phyloP scores from a whole-genome alignment of 1,140 invertebrate species.

The Drosophila orena region DNA sequence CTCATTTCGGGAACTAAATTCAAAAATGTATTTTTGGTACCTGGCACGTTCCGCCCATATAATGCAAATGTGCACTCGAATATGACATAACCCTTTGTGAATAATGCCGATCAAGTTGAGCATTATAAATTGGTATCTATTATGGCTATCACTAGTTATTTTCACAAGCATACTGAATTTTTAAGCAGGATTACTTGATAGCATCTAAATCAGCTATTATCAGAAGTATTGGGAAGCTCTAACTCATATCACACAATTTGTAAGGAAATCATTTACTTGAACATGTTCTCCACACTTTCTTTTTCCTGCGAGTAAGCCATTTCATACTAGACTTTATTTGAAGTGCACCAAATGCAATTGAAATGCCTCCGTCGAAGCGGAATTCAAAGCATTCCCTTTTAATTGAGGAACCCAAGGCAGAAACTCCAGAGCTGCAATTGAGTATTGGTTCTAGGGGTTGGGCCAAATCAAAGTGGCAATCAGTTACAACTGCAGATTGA shows the following conservation, averaged over 20 bases:
- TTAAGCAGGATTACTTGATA: too few species aligned
- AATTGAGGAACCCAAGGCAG: slow-evolving; percentile 39
- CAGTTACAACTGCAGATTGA: slow-evolving; percentile 72
- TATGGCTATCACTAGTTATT: background rate
- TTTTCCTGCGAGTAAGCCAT: background rate
- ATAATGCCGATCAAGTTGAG: background rate
- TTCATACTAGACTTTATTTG: background rate
- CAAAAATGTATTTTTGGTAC: slow-evolving; percentile 25
- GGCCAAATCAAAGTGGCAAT: slow-evolving; percentile 55
- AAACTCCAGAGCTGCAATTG: slow-evolving; percentile 4
- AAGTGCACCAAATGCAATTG: slow-evolving; percentile 37
- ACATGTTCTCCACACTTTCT: too few species aligned
- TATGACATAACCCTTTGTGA: slow-evolving; percentile 11
- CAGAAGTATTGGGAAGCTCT: too few species aligned
- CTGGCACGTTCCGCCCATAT: slow-evolving; percentile 45
- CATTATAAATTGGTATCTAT: background rate
- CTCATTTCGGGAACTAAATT: slow-evolving; percentile 41
- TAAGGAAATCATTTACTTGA: too few species aligned
- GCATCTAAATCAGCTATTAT: too few species aligned
- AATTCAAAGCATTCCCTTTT: slow-evolving; percentile 10
- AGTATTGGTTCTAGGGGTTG: slow-evolving; percentile 2
- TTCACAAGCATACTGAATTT: too few species aligned
- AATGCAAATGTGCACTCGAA: slow-evolving; percentile 55
- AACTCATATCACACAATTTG: too few species aligned
- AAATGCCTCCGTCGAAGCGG: slow-evolving; percentile 12